Percentiles rank a stretch among this genome's conserved stretches.
Conservation (phyloP, 1,140 invertebrate genomes). For the Acyrthosiphon pisum region DNA sequence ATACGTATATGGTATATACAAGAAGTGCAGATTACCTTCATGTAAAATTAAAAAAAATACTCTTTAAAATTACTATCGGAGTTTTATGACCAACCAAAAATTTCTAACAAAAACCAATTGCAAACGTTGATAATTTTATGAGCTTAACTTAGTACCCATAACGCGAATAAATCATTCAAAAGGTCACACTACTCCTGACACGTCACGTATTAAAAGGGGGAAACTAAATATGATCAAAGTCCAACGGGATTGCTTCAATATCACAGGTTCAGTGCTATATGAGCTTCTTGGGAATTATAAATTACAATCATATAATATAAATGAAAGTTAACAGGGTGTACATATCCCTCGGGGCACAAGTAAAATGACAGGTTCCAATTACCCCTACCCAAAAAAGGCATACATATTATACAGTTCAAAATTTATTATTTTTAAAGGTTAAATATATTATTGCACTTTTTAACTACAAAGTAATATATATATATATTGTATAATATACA, state of each 20-base stretch:
- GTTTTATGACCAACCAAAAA: slow-evolving; percentile 35
- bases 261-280: slow-evolving; percentile 44
- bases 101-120: slow-evolving; percentile 47
- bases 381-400: slow-evolving; percentile 26
- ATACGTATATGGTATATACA: too few relatives aligned
- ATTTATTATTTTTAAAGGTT: slow-evolving; percentile 45
- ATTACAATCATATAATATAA: slow-evolving; percentile 57
- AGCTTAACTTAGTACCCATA: slow-evolving; percentile 39
- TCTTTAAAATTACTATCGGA: slow-evolving; percentile 13
- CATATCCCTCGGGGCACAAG: slow-evolving; percentile 28
- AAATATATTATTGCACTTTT: slow-evolving; percentile 7
- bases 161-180: slow-evolving; percentile 52
- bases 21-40: not conserved
- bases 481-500: not conserved
- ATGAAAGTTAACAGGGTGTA: slow-evolving; percentile 55
- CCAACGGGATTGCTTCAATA: slow-evolving; percentile 54
- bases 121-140: slow-evolving; percentile 53
- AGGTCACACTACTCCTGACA: slow-evolving; percentile 46
- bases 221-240: slow-evolving; percentile 52
- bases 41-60: not conserved
- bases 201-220: slow-evolving; percentile 52
- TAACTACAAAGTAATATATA: not conserved
- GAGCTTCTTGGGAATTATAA: slow-evolving; percentile 57
- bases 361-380: slow-evolving; percentile 53
- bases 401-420: slow-evolving; percentile 1